These are phyloP conservation scores for Pammene fasciana DNA, from an alignment of 2,888 invertebrate genomes.

Conservation along the genomic window DNA sequence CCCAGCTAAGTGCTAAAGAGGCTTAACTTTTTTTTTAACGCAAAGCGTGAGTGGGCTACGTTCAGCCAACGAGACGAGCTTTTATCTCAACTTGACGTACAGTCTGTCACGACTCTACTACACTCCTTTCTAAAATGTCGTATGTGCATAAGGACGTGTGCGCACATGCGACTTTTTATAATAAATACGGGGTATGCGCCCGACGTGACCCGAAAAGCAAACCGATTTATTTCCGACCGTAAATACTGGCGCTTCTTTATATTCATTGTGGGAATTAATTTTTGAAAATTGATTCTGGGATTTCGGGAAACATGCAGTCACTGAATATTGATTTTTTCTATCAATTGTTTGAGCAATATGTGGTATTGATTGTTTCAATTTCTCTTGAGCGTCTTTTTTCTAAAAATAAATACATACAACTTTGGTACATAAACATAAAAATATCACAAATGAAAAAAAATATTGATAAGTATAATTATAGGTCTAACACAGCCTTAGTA, in stretches of 20 bases:
- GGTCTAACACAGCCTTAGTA: neutral
- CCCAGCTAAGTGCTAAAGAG: conserved; percentile 64
- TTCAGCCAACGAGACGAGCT: conserved; percentile 59
- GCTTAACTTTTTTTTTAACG: conserved; percentile 51
- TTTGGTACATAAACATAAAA: too few relatives aligned
- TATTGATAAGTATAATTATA: neutral
- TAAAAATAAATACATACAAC: too few relatives aligned
- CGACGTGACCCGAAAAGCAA: conserved; percentile 79
- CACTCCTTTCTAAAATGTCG: neutral
- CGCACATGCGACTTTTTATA: neutral
- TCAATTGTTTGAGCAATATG: neutral
- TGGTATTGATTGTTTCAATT: neutral
- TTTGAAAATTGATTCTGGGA: conserved; percentile 30
- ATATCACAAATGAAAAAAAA: too few relatives aligned
- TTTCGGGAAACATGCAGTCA: conserved; percentile 2
- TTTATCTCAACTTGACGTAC: conserved; percentile 79
- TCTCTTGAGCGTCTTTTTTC: too few relatives aligned
- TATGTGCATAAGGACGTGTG: neutral
- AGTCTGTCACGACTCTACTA: conserved; percentile 72
- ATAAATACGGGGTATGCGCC: conserved; percentile 44
- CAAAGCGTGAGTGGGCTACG: conserved; percentile 61
- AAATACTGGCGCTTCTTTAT: conserved; percentile 45
- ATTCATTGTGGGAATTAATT: conserved; percentile 34
- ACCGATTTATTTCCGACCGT: conserved; percentile 65
- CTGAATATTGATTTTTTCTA: conserved; percentile 17